A percentile compares a stretch with the other conserved stretches of the same genome.
phyloP scores from a whole-genome alignment of 2,797 vertebrate species.

The Pogonophryne albipinna region DNA sequence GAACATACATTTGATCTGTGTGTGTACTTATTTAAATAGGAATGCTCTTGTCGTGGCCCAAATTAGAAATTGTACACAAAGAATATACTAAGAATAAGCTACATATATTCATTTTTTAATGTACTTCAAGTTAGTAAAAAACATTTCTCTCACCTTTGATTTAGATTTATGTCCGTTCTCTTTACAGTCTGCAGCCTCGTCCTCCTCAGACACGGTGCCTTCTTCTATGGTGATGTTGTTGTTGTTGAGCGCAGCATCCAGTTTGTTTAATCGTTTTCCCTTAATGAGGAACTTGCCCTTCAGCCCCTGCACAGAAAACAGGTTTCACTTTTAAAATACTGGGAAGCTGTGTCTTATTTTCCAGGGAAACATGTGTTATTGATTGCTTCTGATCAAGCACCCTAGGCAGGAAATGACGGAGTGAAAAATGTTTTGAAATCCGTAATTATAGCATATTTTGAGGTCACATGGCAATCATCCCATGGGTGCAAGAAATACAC shows the following conservation, averaged over 20 bases:
- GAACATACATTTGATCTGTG: too few species aligned
- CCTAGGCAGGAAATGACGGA: slow-evolving; percentile 29
- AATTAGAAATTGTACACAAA: too few species aligned
- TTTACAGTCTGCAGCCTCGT: slow-evolving; percentile 93
- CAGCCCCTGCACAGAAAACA: slow-evolving; percentile 85
- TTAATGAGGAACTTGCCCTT: slow-evolving; percentile 94
- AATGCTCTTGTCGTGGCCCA: too few species aligned
- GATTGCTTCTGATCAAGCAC: slow-evolving; percentile 8
- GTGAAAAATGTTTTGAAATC: slow-evolving; percentile 30
- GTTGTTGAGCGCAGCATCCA: slow-evolving; percentile 79
- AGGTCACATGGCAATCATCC: slow-evolving; percentile 33
- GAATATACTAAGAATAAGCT: too few species aligned
- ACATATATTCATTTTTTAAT: background rate
- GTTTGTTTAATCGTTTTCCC: slow-evolving; percentile 93
- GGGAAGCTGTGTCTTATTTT: background rate
- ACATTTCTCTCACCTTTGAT: slow-evolving; percentile 64
- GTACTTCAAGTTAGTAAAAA: background rate
- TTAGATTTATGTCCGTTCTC: slow-evolving; percentile 86
- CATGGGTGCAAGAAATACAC: background rate
- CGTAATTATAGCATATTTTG: slow-evolving; percentile 30
- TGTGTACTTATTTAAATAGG: too few species aligned
- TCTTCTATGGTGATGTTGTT: slow-evolving; percentile 71
- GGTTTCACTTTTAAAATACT: background rate
- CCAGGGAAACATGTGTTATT: background rate
- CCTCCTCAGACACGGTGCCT: slow-evolving; percentile 92